Evolutionary conservation across 2,888 invertebrate species (phyloP), one percentile per base, ranked within the genome.

Genomic region (Mythimna vitellina): DNA sequence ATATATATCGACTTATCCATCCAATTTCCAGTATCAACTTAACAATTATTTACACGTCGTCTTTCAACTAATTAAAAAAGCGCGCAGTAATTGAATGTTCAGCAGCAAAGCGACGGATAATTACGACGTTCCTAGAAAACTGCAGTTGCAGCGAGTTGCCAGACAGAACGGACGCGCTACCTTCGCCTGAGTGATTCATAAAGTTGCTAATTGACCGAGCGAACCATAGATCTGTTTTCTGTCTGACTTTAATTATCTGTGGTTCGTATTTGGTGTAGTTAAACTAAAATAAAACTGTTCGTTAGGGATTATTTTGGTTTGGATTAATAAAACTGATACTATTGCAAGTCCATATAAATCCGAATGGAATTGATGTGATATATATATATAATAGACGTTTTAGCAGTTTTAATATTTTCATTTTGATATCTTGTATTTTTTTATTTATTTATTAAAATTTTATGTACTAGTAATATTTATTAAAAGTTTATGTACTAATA

Each of bases 191-290:
- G 49, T 51, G 46, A 65, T 70, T 38, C 25, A 66, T 75, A 73
- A 75, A 71, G 66, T 71, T 69, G 66, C 51, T 83, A 81, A 81
- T 81, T 80, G 80, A 71, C 74, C 65, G 64, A 70, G 9, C 65
- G 66, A 66, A 67, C 58, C 62, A 67, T 70, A 64, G 69, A 67
- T 83, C 69, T 67, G 63, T 83, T 83, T 74, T 65, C 71, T 66
- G 65, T 71, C 54, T 61, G 63, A 35, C 61, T 66, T 60, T 57
- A 74, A 67, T 71, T 58, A 73, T 82, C 67, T 70, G 79, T 67
- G 83, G 64, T 46, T 56, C 54, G 54, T 57, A 46, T 65, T 81
- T 63, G 54, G 65, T 51, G 64, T 46, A 54, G 29, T 42, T 49
- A 20, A 10, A 56, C 14, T 20, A 56, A 38, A 22, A 29, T 42